Percentiles rank a stretch among this genome's conserved stretches.
phyloP scores from a whole-genome alignment of 1,140 invertebrate genomes.

The Theocolax elegans region DNA sequence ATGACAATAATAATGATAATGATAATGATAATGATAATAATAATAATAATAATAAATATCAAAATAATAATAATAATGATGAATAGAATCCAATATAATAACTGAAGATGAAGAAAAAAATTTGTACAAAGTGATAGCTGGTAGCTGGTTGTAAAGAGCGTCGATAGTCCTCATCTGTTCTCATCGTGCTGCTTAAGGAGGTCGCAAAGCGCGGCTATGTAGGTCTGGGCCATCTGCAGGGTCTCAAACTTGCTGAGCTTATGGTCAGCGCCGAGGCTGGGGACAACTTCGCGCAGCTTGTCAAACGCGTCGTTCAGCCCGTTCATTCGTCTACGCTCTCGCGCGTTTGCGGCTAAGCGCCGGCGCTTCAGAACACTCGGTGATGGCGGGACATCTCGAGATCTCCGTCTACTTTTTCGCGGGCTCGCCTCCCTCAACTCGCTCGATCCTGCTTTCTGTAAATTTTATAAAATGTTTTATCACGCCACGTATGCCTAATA shows the following conservation, averaged over 20 bases:
- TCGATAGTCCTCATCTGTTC: constrained; percentile 47
- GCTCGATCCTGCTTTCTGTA: constrained; percentile 45
- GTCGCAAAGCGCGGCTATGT: constrained; percentile 80
- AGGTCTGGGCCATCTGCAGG: constrained; percentile 88
- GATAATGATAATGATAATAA: no score
- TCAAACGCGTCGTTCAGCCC: constrained; percentile 87
- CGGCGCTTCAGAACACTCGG: constrained; percentile 73
- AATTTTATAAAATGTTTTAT: not conserved
- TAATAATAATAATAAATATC: no score
- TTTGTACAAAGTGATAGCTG: no score
- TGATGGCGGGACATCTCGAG: constrained; percentile 66
- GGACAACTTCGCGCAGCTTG: constrained; percentile 82
- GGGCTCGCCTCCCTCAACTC: constrained; percentile 55
- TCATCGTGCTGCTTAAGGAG: constrained; percentile 57
- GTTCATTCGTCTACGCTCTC: constrained; percentile 84
- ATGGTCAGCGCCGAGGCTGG: constrained; percentile 79
- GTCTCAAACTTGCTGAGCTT: constrained; percentile 90
- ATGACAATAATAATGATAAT: no score
- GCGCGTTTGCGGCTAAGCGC: constrained; percentile 80
- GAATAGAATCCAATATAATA: no score
- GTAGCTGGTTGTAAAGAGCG: no score
- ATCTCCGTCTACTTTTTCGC: constrained; percentile 58
- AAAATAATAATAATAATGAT: no score
- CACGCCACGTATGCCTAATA: no score
- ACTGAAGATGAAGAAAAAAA: no score